Conservation (phyloP, 1,140 invertebrate species). For the Diuraphis noxia region DNA sequence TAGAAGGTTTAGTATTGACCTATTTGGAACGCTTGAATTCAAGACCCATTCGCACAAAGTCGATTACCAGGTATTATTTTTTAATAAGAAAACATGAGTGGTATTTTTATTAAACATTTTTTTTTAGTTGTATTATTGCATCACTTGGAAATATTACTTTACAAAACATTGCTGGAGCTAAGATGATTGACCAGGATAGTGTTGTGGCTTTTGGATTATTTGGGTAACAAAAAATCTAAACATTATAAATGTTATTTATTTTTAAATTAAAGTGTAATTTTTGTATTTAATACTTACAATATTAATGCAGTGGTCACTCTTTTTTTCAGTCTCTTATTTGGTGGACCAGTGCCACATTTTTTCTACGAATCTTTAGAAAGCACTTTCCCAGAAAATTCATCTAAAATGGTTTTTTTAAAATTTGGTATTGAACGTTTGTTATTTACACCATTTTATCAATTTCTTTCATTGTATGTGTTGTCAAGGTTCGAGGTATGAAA, state of each 20-base stretch:
- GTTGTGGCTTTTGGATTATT: slow-evolving; percentile 71
- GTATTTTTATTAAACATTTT: slow-evolving; percentile 31
- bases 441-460: slow-evolving; percentile 72
- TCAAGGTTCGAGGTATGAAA: slow-evolving; percentile 67
- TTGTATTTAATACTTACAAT: not conserved
- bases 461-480: slow-evolving; percentile 70
- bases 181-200: slow-evolving; percentile 67
- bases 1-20: slow-evolving; percentile 49
- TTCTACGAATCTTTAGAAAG: slow-evolving; percentile 69
- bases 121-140: slow-evolving; percentile 63
- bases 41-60: slow-evolving; percentile 54
- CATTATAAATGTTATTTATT: not conserved
- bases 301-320: not conserved
- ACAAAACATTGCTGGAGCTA: slow-evolving; percentile 67
- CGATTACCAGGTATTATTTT: slow-evolving; percentile 50
- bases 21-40: slow-evolving; percentile 53
- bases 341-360: slow-evolving; percentile 72
- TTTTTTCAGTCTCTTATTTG: slow-evolving; percentile 68
- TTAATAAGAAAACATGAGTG: not conserved
- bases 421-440: slow-evolving; percentile 70
- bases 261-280: not conserved
- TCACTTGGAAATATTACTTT: slow-evolving; percentile 69
- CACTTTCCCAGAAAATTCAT: slow-evolving; percentile 61
- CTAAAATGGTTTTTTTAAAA: slow-evolving; percentile 64
- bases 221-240: slow-evolving; percentile 63